A percentile compares a stretch with the other conserved stretches of the same genome.
phyloP scores from a whole-genome alignment of 2,797 vertebrate genomes.

The Coendou prehensilis region DNA sequence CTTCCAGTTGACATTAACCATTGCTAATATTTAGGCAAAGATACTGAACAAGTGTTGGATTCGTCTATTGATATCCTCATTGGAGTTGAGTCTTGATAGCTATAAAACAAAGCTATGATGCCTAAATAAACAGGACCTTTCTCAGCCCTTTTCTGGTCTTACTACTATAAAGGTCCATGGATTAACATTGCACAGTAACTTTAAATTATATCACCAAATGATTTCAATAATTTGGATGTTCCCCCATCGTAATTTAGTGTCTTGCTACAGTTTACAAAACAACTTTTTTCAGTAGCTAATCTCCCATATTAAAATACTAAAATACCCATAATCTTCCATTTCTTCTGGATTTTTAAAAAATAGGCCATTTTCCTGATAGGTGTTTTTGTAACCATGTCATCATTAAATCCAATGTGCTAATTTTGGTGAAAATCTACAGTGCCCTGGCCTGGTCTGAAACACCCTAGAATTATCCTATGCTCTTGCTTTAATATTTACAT shows the following conservation, averaged over 20 bases:
- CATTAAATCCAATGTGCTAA: not conserved
- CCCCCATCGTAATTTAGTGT: not conserved
- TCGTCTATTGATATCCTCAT: not conserved
- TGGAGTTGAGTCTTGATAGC: not conserved
- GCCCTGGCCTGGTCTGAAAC: not conserved
- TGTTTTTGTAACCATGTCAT: not conserved
- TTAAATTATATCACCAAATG: not conserved
- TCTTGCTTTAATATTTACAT: not conserved
- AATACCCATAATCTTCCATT: not conserved
- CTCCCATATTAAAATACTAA: not conserved
- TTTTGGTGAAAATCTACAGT: constrained; percentile 30
- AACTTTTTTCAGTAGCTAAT: not conserved
- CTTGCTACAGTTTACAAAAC: constrained; percentile 4
- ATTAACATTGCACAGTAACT: not conserved
- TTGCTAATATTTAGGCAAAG: not conserved
- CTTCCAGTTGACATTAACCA: not conserved
- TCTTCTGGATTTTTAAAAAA: not conserved
- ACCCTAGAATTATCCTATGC: not conserved
- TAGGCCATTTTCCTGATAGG: not conserved
- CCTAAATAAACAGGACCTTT: not conserved
- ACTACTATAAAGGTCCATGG: not conserved
- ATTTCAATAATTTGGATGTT: not conserved
- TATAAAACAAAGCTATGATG: not conserved
- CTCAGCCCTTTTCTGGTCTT: not conserved
- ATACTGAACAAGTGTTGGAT: not conserved